Evolutionary conservation across 2,797 vertebrate genomes (phyloP).

Genomic region (Hippopotamyrus pictus): DNA sequence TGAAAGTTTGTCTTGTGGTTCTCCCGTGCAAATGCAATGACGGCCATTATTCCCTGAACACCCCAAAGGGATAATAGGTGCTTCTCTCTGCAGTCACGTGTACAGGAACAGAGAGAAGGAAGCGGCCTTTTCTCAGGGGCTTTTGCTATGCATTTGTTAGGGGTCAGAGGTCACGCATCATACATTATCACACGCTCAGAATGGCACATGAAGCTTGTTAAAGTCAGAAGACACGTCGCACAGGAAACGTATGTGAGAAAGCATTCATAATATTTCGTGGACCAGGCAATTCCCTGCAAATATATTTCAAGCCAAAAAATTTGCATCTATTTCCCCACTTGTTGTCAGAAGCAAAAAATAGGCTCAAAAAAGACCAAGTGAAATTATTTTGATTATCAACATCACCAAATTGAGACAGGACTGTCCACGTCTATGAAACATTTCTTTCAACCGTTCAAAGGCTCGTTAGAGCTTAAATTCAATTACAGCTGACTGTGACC

Average conservation of each 20-base stretch:
- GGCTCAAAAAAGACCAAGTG: constrained; percentile 45
- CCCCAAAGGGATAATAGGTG: background rate
- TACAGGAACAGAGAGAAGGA: background rate
- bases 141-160: constrained; percentile 38
- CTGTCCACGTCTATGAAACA: constrained; percentile 67
- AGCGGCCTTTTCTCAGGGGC: background rate
- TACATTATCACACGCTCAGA: constrained; percentile 34
- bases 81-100: background rate
- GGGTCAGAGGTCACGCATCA: constrained; percentile 31
- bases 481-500: constrained; percentile 77
- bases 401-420: constrained; percentile 11
- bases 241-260: constrained; percentile 49
- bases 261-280: constrained; percentile 32
- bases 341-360: constrained; percentile 44
- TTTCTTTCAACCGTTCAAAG: constrained; percentile 77
- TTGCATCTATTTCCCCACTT: constrained; percentile 43
- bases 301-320: constrained; percentile 21
- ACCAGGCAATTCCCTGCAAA: background rate
- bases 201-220: constrained; percentile 57
- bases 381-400: constrained; percentile 52
- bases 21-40: background rate
- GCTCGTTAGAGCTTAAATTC: constrained; percentile 79
- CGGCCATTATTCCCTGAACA: background rate
- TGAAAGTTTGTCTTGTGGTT: background rate
- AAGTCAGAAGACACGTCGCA: constrained; percentile 44